A percentile compares a stretch with the other conserved stretches of the same genome.
These are phyloP conservation scores for Gymnothorax javanicus DNA, from an alignment of 2,797 vertebrate species.

Conservation along the genomic window DNA sequence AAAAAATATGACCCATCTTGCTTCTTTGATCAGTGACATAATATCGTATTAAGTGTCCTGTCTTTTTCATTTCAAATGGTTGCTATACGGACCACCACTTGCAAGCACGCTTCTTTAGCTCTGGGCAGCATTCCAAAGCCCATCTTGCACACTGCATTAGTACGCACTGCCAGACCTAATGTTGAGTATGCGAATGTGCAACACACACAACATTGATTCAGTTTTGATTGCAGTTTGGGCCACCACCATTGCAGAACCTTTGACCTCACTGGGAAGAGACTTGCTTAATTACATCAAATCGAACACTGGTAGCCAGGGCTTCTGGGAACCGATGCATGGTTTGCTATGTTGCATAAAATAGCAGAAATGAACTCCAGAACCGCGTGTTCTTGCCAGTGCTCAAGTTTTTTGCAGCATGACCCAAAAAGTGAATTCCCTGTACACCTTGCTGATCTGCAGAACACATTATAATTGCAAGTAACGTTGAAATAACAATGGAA, in stretches of 20 bases:
- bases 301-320: background rate
- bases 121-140: background rate
- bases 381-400: background rate
- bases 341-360: background rate
- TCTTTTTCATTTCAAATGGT: background rate
- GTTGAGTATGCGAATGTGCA: slow-evolving; percentile 3
- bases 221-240: slow-evolving; percentile 15
- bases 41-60: background rate
- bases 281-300: slow-evolving; percentile 15
- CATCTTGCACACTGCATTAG: background rate
- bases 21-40: background rate
- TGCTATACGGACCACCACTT: background rate
- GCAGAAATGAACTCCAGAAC: background rate
- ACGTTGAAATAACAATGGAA: background rate
- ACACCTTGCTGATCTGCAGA: background rate
- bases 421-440: background rate
- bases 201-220: background rate
- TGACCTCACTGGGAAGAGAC: slow-evolving; percentile 16
- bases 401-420: background rate
- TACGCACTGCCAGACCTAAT: background rate
- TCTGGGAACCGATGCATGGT: background rate
- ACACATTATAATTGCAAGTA: background rate
- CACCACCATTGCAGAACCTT: background rate
- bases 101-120: background rate
- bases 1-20: background rate